Evolutionary conservation across 2,113 vertebrate genomes (phyloP).

Genomic region (Embiotoca jacksoni): DNA sequence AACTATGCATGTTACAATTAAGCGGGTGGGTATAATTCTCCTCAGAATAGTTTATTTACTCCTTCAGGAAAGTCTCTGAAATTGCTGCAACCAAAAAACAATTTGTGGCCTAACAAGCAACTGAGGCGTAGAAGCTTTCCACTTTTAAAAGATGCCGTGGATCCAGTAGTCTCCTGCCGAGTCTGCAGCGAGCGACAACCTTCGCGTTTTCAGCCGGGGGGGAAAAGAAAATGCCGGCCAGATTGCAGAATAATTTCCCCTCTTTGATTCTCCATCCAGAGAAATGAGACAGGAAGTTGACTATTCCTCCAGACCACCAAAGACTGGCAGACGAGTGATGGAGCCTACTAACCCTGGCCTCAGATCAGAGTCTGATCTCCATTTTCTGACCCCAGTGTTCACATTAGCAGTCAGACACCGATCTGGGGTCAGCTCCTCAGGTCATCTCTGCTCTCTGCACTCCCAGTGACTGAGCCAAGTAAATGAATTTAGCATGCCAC

Average conservation of each 20-base stretch:
- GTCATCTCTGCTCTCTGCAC: conserved; percentile 36
- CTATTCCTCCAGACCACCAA: conserved; percentile 83
- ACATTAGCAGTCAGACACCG: conserved; percentile 31
- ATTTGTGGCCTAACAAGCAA: conserved; percentile 63
- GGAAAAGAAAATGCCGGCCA: conserved; percentile 81
- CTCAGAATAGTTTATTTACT: conserved; percentile 71
- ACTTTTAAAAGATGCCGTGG: conserved; percentile 38
- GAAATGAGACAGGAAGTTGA: conserved; percentile 87
- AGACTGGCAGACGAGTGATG: conserved; percentile 59
- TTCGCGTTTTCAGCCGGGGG: conserved; percentile 73
- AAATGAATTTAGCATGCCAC: conserved; percentile 83
- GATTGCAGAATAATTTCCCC: conserved; percentile 85
- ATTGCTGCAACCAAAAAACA: conserved; percentile 73
- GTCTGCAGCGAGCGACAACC: conserved; percentile 52
- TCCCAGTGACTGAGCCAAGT: conserved; percentile 72
- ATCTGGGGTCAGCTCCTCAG: conserved; percentile 60
- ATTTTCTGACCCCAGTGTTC: conserved; percentile 20
- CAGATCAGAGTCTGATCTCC: conserved; percentile 59
- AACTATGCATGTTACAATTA: conserved; percentile 71
- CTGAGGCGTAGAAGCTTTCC: conserved; percentile 50
- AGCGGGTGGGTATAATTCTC: conserved; percentile 67
- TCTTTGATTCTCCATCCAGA: conserved; percentile 84
- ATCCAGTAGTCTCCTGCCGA: conserved; percentile 34
- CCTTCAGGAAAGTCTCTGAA: conserved; percentile 63
- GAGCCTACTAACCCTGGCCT: conserved; percentile 39